Evolutionary conservation across 2,888 invertebrate species (phyloP), one percentile per base, ranked within the genome.

Genomic region (Ophioninae sp.): DNA sequence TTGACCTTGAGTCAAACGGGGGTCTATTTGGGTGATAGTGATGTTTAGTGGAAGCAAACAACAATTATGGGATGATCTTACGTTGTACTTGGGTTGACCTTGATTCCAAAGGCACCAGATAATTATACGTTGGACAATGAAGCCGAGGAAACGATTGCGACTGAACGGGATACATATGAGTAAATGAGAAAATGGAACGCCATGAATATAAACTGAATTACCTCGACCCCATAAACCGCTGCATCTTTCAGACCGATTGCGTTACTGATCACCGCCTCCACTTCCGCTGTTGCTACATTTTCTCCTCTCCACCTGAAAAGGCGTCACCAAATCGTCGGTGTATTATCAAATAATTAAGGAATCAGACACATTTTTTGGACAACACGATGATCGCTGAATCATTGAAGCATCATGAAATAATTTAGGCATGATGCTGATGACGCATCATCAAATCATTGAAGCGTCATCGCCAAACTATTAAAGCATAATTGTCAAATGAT

Each of bases 201-300:
- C 7, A 57, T 73, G 37, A 39, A 39, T 56, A 76, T 65, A 17
- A 17, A 72, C 69, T 44, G 7, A 93, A 93, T 94, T 90, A 99
- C 97, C 93, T 97, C 96, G 0, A 99, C 98, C 0, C 99, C 99
- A 91, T 98, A 99, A 0, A 98, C 98, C 3, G 96, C 96, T 85
- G 96, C 96, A 87, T 97, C 96, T 84, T 95, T 95, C 82, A 97
- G 94, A 0, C 95, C 95, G 72, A 97, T 94, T 41, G 96, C 94
- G 79, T 96, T 96, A 84, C 96, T 97, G 86, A 99, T 95, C 10
- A 97, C 96, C 77, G 96, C 96, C 93, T 99, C 99, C 23, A 99
- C 98, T 94, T 99, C 99, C 0, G 97, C 96, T 0, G 99, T 99
- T 80, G 99, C 97, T 0, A 99, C 98, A 92, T 99, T 99, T 94